Base-by-base conservation (phyloP, 2,797 vertebrate genomes). In the Limnodromus scolopaceus region DNA sequence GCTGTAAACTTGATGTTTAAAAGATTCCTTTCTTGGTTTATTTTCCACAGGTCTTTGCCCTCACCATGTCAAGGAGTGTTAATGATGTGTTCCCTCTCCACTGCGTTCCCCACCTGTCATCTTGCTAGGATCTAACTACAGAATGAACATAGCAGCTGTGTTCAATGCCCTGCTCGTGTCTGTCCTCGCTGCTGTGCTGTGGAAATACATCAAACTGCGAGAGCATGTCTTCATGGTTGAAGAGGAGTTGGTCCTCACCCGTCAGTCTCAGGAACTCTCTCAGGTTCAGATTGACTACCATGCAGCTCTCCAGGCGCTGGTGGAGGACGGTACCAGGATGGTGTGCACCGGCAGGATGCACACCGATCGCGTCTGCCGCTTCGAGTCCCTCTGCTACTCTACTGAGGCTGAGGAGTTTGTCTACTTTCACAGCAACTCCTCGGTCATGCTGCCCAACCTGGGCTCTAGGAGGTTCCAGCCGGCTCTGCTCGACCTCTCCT, bases 271-370 rank as follows among this genome's bases (percentile, higher is more conserved):
- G 70, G 99, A 99, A 63, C 90, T 99, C 53, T 98, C 98, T 1
- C 98, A 99, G 65, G 98, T 97, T 38, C 98, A 94, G 66, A 98
- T 99, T 11, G 99, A 99, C 97, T 99, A 99, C 96, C 98, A 99
- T 1, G 98, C 98, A 6, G 99, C 99, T 57, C 98, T 99, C 84
- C 99, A 98, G 97, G 97, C 98, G 2, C 98, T 99, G 55, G 97
- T 98, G 96, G 99, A 99, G 95, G 98, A 99, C 0, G 99, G 99
- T 76, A 99, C 99, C 14, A 98, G 98, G 93, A 99, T 99, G 99
- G 99, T 99, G 91, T 99, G 99, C 98, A 99, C 99, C 0, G 99
- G 99, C 71, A 99, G 99, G 97, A 99, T 99, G 97, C 99, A 99
- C 98, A 99, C 99, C 0, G 99, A 99, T 96, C 99, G 99, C 55